Evolutionary conservation across 2,888 invertebrate genomes (phyloP).

Genomic region (Drosophila recens): DNA sequence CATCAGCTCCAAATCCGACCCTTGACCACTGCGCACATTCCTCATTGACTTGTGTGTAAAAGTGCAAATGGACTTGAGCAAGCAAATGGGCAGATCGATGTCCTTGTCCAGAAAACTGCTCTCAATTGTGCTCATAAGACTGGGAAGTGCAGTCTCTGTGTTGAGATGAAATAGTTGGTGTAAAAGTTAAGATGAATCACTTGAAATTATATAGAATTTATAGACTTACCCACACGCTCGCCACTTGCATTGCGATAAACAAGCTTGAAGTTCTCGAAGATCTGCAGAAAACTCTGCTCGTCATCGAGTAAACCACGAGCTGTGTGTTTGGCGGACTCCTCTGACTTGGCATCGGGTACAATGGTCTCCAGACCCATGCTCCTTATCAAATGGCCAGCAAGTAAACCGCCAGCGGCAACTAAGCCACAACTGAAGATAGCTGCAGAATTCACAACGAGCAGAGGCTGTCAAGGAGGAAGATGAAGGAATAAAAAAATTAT

Average conservation of each 20-base stretch:
- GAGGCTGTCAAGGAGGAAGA: conserved; percentile 51
- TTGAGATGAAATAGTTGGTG: neutral
- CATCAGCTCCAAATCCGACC: conserved; percentile 86
- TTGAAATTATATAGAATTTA: fast-evolving
- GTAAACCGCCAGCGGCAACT: conserved; percentile 62
- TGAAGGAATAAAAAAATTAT: neutral
- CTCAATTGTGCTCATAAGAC: conserved; percentile 86
- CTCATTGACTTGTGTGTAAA: conserved; percentile 84
- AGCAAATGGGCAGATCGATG: conserved; percentile 88
- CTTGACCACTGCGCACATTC: conserved; percentile 80
- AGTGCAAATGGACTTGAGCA: conserved; percentile 88
- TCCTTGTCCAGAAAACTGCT: conserved; percentile 86
- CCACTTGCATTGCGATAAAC: conserved; percentile 77
- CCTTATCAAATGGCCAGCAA: conserved; percentile 67
- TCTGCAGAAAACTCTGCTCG: conserved; percentile 36
- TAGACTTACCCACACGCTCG: conserved; percentile 65
- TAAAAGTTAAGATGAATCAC: too few relatives aligned
- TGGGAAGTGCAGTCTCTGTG: conserved; percentile 74
- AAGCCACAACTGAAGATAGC: conserved; percentile 73
- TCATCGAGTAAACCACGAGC: conserved; percentile 40
- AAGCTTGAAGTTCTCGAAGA: conserved; percentile 76
- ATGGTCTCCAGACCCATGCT: conserved; percentile 62
- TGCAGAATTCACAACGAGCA: conserved; percentile 75
- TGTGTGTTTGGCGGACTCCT: neutral
- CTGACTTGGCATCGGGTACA: conserved; percentile 21